Conservation (phyloP, 1,140 invertebrate species). For the Atta texana region DNA sequence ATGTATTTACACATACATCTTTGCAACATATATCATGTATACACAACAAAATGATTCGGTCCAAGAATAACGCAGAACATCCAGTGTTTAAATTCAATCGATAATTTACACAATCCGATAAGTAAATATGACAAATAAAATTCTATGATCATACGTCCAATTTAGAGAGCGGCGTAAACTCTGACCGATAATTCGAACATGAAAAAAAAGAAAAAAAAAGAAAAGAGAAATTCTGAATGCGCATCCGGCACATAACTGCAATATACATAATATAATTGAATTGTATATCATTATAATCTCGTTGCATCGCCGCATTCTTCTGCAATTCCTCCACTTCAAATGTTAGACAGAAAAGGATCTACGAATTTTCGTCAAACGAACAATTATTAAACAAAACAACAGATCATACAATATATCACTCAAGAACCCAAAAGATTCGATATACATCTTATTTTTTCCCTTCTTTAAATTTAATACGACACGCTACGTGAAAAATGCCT, state of each 20-base stretch:
- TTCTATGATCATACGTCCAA: conserved; percentile 43
- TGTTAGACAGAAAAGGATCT: conserved; percentile 56
- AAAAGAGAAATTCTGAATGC: not conserved
- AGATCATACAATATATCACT: conserved; percentile 66
- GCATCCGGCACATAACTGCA: not conserved
- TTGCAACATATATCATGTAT: conserved; percentile 23
- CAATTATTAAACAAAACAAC: conserved; percentile 67
- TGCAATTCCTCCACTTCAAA: conserved; percentile 68
- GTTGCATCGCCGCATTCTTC: conserved; percentile 65
- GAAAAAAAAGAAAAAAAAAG: not conserved
- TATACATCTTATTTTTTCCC: not conserved
- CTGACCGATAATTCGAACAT: not conserved
- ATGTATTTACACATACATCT: conserved; percentile 45
- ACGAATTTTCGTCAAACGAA: conserved; percentile 22
- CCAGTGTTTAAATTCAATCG: conserved; percentile 33
- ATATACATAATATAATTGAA: conserved; percentile 12
- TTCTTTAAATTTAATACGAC: conserved; percentile 22
- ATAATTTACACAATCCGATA: conserved; percentile 27
- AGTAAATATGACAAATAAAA: conserved; percentile 50
- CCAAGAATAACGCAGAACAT: conserved; percentile 30
- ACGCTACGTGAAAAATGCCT: conserved; percentile 66
- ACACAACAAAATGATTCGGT: conserved; percentile 33
- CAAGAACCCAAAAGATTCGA: conserved; percentile 45
- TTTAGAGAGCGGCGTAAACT: conserved; percentile 59
- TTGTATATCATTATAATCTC: not conserved